Base-by-base conservation (phyloP, 2,888 invertebrate species). In the Drosophila subquinaria region DNA sequence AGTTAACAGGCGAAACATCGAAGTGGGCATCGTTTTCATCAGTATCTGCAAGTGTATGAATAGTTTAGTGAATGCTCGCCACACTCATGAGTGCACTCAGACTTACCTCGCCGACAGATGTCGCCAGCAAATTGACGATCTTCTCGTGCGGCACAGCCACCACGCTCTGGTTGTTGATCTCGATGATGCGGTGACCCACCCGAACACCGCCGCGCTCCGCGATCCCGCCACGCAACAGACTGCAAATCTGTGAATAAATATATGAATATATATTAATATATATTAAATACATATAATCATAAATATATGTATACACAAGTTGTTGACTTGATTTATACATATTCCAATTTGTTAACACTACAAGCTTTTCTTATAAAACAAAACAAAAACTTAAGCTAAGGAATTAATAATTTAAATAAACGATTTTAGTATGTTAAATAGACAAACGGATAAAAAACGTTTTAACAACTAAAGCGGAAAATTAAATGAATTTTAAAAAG, bases 1-100 rank as follows among this genome's bases (percentile, higher is more conserved):
- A 86, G 99, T 99, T 92, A 99, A 94, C 92, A 99, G 95, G 91
- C 99, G 96, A 95, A 99, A 99, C 98, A 99, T 99, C 81, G 99
- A 99, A 82, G 99, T 99, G 89, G 99, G 99, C 99, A 99, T 99
- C 71, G 99, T 99, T 94, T 99, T 99, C 99, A 99, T 99, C 90
- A 99, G 95, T 90, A 99, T 99, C 98, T 99, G 95, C 20, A 13
- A 48, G 27, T 38, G 20, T 23, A 4, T n/a, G 11, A 17, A 43
- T 13, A n/a, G 11, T 15, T 1, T 3, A 4, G 2, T 10, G 20
- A 30, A n/a, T 9, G n/a, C 17, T 0, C 1, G 15, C 23, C 20
- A 5, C 20, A 17, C 8, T 42, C 13, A 15, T 27, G 23, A 11
- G 30, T 36, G 23, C 0, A 47, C 23, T 42, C 33, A 55, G 3